Base-by-base conservation (phyloP, 53 echinoderm and acorn worm species). In the Mesocentrotus franciscanus region DNA sequence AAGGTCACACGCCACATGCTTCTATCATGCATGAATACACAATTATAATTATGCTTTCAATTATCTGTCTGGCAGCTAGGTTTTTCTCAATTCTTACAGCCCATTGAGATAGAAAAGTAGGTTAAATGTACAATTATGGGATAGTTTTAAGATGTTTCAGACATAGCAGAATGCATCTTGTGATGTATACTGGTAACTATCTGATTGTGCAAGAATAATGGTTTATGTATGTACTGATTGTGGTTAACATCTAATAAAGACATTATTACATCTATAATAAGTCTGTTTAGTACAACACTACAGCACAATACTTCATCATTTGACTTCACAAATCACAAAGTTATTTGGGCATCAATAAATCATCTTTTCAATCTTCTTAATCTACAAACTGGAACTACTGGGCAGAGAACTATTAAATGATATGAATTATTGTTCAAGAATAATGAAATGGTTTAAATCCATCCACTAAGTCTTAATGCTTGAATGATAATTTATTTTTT, bases 11-110 rank as follows among this genome's bases (percentile, higher is more conserved):
- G 22, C 91, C 91, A 91, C 91, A 91, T 91, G 91, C 66, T 66
- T 36, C 66, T 61, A 64, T 35, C 66, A 91, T 24, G 66, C 64
- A 91, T 91, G 61, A 66, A 61, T 91, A 62, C 64, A 91, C 91
- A 62, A 91, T 91, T 66, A 91, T 91, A 91, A 91, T 91, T 91
- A 91, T 66, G 36, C 66, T 91, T 66, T 91, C 91, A 91, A 91
- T 91, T 61, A 91, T 91, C 91, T 60, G 91, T 91, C 91, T 91
- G 91, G 61, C 91, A 36, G 64, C 58, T n/a, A 55, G 9, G 87
- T 56, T 59, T 9, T 18, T 4, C 15, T 13, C 56, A 87, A 24
- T 20, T 58, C 58, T 9, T 87, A 58, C 18, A 29, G 84, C 42
- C 84, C 9, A 49, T 84, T 49, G 8, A 20, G 4, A 57, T 27